phyloP scores from a whole-genome alignment of 2,797 vertebrate species.

The Potorous gilbertii region DNA sequence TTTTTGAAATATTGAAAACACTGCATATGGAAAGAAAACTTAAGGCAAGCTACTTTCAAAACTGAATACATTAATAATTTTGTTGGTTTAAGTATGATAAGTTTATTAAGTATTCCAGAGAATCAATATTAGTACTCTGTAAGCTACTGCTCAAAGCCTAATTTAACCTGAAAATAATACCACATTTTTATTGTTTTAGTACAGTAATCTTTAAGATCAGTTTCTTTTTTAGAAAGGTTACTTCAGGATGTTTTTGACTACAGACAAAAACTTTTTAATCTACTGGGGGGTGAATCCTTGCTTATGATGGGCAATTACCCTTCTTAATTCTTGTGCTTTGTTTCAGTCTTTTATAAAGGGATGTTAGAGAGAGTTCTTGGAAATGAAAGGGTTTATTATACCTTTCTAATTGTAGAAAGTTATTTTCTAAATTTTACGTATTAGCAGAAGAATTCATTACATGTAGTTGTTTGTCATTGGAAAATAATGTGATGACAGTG shows the following conservation, averaged over 20 bases:
- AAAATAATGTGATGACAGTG: slow-evolving; percentile 28
- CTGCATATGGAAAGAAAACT: neutral
- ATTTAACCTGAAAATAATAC: slow-evolving; percentile 56
- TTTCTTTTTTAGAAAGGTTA: slow-evolving; percentile 41
- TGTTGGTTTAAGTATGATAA: neutral
- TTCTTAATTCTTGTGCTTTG: slow-evolving; percentile 50
- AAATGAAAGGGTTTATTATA: slow-evolving; percentile 31
- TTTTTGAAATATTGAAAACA: neutral
- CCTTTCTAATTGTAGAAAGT: slow-evolving; percentile 10
- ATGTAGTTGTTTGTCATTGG: slow-evolving; percentile 43
- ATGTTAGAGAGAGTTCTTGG: slow-evolving; percentile 30
- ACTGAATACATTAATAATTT: slow-evolving; percentile 21
- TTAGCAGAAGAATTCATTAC: slow-evolving; percentile 57
- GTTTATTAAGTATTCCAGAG: neutral
- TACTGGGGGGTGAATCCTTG: slow-evolving; percentile 30
- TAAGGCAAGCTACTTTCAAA: slow-evolving; percentile 33
- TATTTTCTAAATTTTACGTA: slow-evolving; percentile 46
- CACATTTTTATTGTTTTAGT: slow-evolving; percentile 60
- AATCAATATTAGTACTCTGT: slow-evolving; percentile 22
- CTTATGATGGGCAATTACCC: slow-evolving; percentile 37
- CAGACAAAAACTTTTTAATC: slow-evolving; percentile 30
- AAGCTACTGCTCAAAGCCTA: slow-evolving; percentile 31
- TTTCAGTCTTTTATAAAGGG: slow-evolving; percentile 47
- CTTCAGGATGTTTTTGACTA: slow-evolving; percentile 17
- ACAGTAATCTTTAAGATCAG: slow-evolving; percentile 41